Percentiles rank a stretch among this genome's conserved stretches.
Evolutionary conservation across 2,888 invertebrate genomes (phyloP).

Genomic region (Metalampra italica): DNA sequence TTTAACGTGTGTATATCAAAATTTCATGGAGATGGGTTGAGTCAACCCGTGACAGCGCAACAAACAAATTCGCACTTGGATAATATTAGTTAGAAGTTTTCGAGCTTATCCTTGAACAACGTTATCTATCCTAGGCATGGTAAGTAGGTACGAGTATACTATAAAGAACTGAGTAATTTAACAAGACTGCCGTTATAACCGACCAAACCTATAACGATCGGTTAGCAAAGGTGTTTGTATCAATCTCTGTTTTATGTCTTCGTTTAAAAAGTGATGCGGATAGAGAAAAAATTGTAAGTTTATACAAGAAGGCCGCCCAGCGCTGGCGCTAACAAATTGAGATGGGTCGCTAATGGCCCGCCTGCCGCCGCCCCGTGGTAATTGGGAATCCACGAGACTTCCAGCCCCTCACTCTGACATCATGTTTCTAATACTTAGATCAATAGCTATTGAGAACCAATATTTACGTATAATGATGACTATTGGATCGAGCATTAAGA

Average conservation of each 20-base stretch:
- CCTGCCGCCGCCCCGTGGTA: constrained; percentile 28
- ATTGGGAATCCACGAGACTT: constrained; percentile 41
- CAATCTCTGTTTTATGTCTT: neutral
- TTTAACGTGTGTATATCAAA: too few relatives aligned
- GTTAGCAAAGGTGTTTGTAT: too few relatives aligned
- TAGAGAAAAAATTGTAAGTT: neutral
- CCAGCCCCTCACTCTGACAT: constrained; percentile 30
- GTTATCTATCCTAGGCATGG: too few relatives aligned
- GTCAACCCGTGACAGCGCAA: too few relatives aligned
- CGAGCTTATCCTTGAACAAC: too few relatives aligned
- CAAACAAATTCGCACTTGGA: too few relatives aligned
- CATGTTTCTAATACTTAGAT: constrained; percentile 31
- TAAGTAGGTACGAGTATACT: too few relatives aligned
- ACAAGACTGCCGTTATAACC: too few relatives aligned
- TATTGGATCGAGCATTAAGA: constrained; percentile 1
- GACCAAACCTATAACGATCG: too few relatives aligned
- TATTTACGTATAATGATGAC: neutral
- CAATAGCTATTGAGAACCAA: constrained; percentile 23
- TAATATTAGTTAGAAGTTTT: too few relatives aligned
- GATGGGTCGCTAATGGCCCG: constrained; percentile 38
- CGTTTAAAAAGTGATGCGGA: neutral
- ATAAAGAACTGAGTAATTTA: too few relatives aligned
- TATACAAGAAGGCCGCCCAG: neutral
- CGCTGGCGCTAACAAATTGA: constrained; percentile 42
- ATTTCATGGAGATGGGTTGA: too few relatives aligned